Percentiles rank a stretch among this genome's conserved stretches.
These are phyloP conservation scores for Callopanchax toddi DNA, from an alignment of 2,113 vertebrate genomes.

Conservation along the genomic window DNA sequence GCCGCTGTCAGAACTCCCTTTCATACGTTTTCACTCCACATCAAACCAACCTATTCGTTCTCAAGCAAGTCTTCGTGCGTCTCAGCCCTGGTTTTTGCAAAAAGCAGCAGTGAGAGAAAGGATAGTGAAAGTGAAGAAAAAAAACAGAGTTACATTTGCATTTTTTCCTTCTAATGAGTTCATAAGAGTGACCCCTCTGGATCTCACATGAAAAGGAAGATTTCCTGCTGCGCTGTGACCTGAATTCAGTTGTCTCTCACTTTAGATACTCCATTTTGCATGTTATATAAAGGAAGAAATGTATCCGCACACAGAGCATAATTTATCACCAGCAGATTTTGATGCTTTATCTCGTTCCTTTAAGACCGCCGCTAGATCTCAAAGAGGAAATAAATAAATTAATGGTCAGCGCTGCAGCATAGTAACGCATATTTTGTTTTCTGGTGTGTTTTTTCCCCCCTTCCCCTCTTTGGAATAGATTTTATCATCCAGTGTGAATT, in stretches of 20 bases:
- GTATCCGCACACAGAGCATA: slow-evolving; percentile 69
- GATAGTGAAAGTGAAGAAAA: slow-evolving; percentile 14
- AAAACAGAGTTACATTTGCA: slow-evolving; percentile 76
- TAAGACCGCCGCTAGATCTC: slow-evolving; percentile 25
- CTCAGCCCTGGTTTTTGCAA: slow-evolving; percentile 40
- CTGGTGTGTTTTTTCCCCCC: slow-evolving; percentile 13
- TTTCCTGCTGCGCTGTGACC: slow-evolving; percentile 87
- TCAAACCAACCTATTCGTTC: slow-evolving; percentile 35
- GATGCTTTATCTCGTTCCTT: slow-evolving; percentile 26
- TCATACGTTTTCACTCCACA: slow-evolving; percentile 38
- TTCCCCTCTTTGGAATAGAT: slow-evolving; percentile 28
- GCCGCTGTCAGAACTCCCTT: slow-evolving; percentile 38
- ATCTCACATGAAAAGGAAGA: slow-evolving; percentile 89
- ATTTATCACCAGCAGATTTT: slow-evolving; percentile 61
- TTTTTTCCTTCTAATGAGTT: slow-evolving; percentile 91
- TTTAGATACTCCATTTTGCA: slow-evolving; percentile 76
- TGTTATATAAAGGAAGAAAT: slow-evolving; percentile 77
- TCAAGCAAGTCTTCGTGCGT: slow-evolving; percentile 15
- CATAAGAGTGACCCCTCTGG: slow-evolving; percentile 87
- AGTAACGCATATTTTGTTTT: slow-evolving; percentile 40
- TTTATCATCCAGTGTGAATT: slow-evolving; percentile 52
- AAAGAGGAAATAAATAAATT: slow-evolving; percentile 24
- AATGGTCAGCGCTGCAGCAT: slow-evolving; percentile 13
- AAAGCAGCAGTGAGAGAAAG: slow-evolving; percentile 46
- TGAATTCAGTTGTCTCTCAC: slow-evolving; percentile 83